phyloP scores from a whole-genome alignment of 2,113 vertebrate species.

The Aspiorhynchus laticeps region DNA sequence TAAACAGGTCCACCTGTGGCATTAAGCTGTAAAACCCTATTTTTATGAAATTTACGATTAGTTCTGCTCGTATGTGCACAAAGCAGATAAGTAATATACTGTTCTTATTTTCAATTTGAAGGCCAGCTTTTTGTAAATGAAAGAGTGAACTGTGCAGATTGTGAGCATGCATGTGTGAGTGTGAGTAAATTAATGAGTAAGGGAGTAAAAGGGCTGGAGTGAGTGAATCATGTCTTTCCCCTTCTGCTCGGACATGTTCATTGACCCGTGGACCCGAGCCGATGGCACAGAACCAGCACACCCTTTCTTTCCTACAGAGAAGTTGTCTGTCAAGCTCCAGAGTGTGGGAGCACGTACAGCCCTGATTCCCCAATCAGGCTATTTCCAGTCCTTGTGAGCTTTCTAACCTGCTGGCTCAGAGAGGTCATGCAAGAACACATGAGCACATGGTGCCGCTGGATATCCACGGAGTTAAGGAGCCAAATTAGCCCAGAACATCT shows the following conservation, averaged over 20 bases:
- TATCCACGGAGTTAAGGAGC: background rate
- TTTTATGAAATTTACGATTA: background rate
- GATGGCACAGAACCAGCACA: conserved; percentile 42
- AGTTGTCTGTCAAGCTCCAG: conserved; percentile 16
- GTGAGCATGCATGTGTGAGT: conserved; percentile 23
- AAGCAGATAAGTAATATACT: background rate
- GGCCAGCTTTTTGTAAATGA: background rate
- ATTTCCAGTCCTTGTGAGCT: conserved; percentile 14
- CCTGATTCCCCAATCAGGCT: conserved; percentile 12
- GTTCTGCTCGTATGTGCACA: background rate
- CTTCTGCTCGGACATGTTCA: conserved; percentile 43
- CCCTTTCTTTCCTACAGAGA: conserved; percentile 18
- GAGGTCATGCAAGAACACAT: background rate
- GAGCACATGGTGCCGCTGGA: conserved; percentile 32
- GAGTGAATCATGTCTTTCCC: conserved; percentile 37
- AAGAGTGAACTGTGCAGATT: background rate
- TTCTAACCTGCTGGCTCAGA: background rate
- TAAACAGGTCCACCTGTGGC: background rate
- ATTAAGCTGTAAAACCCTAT: background rate
- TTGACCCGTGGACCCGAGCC: conserved; percentile 40
- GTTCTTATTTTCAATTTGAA: background rate
- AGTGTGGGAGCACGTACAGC: conserved; percentile 13
- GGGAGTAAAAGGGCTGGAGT: conserved; percentile 24
- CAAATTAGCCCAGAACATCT: conserved; percentile 34
- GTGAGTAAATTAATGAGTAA: conserved; percentile 39